These are phyloP conservation scores for Liodrosophila aerea DNA, from an alignment of 2,888 invertebrate genomes.

Conservation along the genomic window DNA sequence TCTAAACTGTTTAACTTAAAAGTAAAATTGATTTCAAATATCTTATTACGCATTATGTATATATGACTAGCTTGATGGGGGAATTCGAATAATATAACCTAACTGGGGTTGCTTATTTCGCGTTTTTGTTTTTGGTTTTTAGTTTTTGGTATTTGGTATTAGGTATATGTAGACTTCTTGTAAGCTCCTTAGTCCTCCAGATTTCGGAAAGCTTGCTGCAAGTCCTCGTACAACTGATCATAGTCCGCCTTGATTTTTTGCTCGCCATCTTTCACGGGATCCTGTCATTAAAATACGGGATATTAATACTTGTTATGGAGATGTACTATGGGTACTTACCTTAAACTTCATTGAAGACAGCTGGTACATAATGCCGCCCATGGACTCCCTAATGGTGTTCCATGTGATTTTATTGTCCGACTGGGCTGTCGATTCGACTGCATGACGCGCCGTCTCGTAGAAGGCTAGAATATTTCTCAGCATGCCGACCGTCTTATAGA, in stretches of 20 bases:
- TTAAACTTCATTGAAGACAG: conserved; percentile 99
- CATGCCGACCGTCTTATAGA: conserved; percentile 99
- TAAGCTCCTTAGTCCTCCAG: conserved; percentile 91
- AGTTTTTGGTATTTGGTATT: conserved; percentile 28
- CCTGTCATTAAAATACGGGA: conserved; percentile 84
- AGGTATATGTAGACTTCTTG: conserved; percentile 23
- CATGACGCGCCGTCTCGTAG: conserved; percentile 98
- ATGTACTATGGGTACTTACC: conserved; percentile 84
- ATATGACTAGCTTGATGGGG: conserved; percentile 70
- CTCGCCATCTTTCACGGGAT: conserved; percentile 98
- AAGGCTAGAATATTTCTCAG: conserved; percentile 97
- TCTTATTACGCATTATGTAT: conserved; percentile 72
- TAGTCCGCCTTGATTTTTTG: conserved; percentile 97
- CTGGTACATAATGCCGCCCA: conserved; percentile 97
- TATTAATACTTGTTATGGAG: too few species aligned
- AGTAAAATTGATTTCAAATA: conserved; percentile 68
- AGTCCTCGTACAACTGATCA: conserved; percentile 97
- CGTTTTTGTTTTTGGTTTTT: conserved; percentile 42
- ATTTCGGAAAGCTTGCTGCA: conserved; percentile 98
- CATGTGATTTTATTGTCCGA: conserved; percentile 99
- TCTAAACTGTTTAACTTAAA: conserved; percentile 70
- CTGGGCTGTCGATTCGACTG: conserved; percentile 98
- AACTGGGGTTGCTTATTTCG: conserved; percentile 60
- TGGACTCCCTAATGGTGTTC: conserved; percentile 96
- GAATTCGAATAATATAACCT: conserved; percentile 74